These are phyloP conservation scores for Anguilla anguilla DNA, from an alignment of 2,797 vertebrate genomes.

Conservation along the genomic window DNA sequence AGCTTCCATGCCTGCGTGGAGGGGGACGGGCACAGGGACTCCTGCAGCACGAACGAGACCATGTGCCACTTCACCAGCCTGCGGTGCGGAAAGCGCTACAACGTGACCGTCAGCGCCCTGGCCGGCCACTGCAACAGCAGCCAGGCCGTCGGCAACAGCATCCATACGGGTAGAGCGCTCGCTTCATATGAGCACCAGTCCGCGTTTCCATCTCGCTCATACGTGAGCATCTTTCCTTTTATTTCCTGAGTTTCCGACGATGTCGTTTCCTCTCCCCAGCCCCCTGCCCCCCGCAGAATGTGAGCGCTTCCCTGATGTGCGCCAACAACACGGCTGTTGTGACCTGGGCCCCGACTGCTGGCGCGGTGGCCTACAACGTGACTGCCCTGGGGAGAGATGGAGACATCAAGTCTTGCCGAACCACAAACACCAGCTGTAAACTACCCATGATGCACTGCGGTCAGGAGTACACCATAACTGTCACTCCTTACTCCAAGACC, in stretches of 20 bases:
- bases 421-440: constrained; percentile 59
- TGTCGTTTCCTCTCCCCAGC: constrained; percentile 56
- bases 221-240: neutral
- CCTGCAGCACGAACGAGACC: constrained; percentile 58
- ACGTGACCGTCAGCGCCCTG: constrained; percentile 58
- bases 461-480: constrained; percentile 62
- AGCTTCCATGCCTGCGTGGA: constrained; percentile 50
- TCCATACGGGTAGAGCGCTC: constrained; percentile 64
- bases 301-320: constrained; percentile 67
- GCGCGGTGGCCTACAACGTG: constrained; percentile 62
- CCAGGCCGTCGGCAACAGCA: constrained; percentile 41
- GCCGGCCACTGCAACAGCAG: constrained; percentile 71
- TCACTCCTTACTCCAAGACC: constrained; percentile 59
- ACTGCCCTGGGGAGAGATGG: constrained; percentile 56
- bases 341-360: constrained; percentile 64
- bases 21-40: constrained; percentile 43
- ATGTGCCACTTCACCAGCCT: constrained; percentile 60
- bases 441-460: constrained; percentile 69
- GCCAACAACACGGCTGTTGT: constrained; percentile 65
- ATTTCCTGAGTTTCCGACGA: neutral
- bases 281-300: constrained; percentile 69
- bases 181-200: neutral
- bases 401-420: constrained; percentile 52
- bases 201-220: neutral
- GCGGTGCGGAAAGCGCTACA: constrained; percentile 65